phyloP scores from a whole-genome alignment of 2,113 vertebrate species.

The Siphamia tubifer region DNA sequence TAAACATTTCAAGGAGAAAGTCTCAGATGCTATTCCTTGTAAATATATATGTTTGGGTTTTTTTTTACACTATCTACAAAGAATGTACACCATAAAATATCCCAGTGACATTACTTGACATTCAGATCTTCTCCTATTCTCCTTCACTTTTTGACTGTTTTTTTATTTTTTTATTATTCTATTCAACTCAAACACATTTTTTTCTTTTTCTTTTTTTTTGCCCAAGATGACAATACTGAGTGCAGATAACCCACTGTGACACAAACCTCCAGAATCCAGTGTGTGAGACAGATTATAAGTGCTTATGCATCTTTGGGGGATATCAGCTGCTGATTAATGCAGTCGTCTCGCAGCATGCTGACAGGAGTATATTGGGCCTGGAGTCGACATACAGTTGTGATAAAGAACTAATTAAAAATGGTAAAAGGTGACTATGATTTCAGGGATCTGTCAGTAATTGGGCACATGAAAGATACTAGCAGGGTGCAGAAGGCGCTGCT shows the following conservation, averaged over 20 bases:
- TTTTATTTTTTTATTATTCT: conserved; percentile 16
- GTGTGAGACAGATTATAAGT: conserved; percentile 38
- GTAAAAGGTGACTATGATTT: conserved; percentile 86
- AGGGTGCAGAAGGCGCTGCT: conserved; percentile 75
- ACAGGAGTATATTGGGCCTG: conserved; percentile 35
- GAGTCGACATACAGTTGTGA: conserved; percentile 78
- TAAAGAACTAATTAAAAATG: conserved; percentile 91
- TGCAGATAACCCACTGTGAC: conserved; percentile 40
- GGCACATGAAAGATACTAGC: conserved; percentile 87
- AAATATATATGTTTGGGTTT: too few relatives aligned
- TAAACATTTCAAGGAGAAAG: conserved; percentile 25
- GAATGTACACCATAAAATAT: not conserved
- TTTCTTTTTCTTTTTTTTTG: too few relatives aligned
- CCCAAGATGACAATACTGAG: conserved; percentile 19
- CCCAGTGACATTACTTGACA: not conserved
- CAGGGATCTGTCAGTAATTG: conserved; percentile 89
- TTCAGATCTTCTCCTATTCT: not conserved
- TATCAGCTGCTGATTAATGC: conserved; percentile 60
- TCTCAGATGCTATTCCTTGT: not conserved
- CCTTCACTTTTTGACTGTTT: not conserved
- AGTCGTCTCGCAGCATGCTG: conserved; percentile 51
- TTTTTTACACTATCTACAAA: too few relatives aligned
- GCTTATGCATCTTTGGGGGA: conserved; percentile 38
- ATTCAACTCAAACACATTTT: not conserved
- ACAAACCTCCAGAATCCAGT: conserved; percentile 38